Percentiles rank a stretch among this genome's conserved stretches.
phyloP scores from a whole-genome alignment of 2,888 invertebrate genomes.

The Enchytraeus crypticus region DNA sequence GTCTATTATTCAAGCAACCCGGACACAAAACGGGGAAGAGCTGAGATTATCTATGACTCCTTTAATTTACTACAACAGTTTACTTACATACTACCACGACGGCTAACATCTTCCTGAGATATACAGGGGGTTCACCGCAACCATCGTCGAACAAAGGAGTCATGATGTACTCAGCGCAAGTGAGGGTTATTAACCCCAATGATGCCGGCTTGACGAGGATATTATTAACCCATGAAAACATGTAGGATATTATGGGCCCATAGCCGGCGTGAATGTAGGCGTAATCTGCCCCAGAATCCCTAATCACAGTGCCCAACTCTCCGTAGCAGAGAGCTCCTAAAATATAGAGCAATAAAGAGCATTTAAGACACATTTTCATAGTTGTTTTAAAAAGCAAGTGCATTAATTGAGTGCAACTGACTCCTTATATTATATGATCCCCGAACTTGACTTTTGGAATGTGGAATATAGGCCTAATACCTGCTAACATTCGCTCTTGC shows the following conservation, averaged over 20 bases:
- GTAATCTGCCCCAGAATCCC: slow-evolving; percentile 70
- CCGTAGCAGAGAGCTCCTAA: slow-evolving; percentile 47
- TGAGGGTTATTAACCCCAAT: slow-evolving; percentile 50
- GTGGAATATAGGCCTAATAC: no score
- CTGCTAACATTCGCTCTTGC: no score
- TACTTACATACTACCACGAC: slow-evolving; percentile 52
- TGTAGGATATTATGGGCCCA: slow-evolving; percentile 53
- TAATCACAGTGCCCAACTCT: slow-evolving; percentile 68
- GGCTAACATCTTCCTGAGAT: slow-evolving; percentile 21
- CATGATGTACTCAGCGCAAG: slow-evolving; percentile 39
- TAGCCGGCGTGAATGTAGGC: slow-evolving; percentile 64
- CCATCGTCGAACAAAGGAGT: slow-evolving; percentile 37
- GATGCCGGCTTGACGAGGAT: slow-evolving; percentile 43
- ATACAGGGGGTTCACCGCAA: slow-evolving; percentile 15
- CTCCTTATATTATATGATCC: no score
- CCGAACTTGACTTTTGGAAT: no score
- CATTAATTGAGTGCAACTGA: no score
- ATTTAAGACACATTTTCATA: no score
- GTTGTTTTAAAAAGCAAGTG: no score
- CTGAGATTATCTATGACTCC: no score
- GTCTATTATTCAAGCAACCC: no score
- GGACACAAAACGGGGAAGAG: no score
- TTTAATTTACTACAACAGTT: no score
- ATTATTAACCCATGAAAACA: slow-evolving; percentile 56
- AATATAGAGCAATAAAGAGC: neutral